phyloP scores from a whole-genome alignment of 2,797 vertebrate species.

The Cheirogaleus major region DNA sequence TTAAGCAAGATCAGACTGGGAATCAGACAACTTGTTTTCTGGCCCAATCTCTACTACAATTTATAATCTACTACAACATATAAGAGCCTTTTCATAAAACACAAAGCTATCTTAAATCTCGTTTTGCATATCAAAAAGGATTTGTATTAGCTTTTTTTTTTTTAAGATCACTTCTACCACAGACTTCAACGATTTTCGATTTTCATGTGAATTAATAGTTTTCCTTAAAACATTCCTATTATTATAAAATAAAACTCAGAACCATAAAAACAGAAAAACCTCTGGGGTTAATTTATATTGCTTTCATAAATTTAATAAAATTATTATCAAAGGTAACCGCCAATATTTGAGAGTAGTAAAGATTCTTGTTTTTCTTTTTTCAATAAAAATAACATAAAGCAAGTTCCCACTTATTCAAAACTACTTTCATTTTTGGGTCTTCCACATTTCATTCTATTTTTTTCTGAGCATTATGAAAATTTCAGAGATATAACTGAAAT shows the following conservation, averaged over 20 bases:
- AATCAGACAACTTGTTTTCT: background rate
- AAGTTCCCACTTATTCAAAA: background rate
- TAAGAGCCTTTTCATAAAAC: background rate
- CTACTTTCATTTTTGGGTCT: background rate
- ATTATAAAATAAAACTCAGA: conserved; percentile 2
- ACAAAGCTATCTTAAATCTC: background rate
- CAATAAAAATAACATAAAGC: background rate
- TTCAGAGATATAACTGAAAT: background rate
- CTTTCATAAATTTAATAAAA: background rate
- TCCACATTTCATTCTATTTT: background rate
- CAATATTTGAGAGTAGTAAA: background rate
- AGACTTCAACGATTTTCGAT: background rate
- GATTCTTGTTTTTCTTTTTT: background rate
- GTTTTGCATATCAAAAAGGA: background rate
- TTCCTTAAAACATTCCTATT: background rate
- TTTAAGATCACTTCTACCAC: background rate
- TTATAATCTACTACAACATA: background rate
- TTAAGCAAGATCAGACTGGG: background rate
- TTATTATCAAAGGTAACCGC: background rate
- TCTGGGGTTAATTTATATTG: background rate
- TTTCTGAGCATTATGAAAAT: background rate
- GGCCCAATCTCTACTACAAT: background rate
- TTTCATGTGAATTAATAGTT: background rate
- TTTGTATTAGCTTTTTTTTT: background rate
- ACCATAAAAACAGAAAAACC: background rate